phyloP scores from a whole-genome alignment of 2,113 vertebrate species.

The Podiceps cristatus region DNA sequence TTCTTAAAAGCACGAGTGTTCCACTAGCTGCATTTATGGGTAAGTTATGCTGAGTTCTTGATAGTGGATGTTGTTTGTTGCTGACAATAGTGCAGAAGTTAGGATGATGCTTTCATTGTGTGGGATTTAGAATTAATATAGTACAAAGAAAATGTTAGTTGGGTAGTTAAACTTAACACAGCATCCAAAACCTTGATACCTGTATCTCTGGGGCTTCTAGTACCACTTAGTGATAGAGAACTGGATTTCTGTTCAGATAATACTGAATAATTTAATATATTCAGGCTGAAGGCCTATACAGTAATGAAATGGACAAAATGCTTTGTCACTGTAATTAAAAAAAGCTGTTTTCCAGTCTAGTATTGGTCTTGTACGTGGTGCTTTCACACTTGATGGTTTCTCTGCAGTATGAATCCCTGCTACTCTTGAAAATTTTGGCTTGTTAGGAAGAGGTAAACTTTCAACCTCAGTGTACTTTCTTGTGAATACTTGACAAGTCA shows the following conservation, averaged over 20 bases:
- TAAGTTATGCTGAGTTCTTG: neutral
- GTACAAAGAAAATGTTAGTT: neutral
- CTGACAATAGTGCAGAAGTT: neutral
- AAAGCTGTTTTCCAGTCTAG: neutral
- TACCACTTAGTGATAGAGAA: neutral
- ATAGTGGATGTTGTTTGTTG: neutral
- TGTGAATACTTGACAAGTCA: neutral
- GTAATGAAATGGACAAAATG: neutral
- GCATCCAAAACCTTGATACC: neutral
- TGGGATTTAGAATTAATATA: neutral
- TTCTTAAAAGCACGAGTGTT: neutral
- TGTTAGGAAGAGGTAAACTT: neutral
- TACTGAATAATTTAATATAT: neutral
- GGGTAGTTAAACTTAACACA: neutral
- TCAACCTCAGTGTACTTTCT: neutral
- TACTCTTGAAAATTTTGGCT: neutral
- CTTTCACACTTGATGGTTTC: neutral
- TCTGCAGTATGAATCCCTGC: neutral
- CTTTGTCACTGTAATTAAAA: neutral
- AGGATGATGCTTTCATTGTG: neutral
- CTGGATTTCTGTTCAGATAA: neutral
- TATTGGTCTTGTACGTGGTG: neutral
- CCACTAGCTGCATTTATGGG: neutral
- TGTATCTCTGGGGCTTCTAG: neutral
- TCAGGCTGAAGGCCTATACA: neutral